Conservation (phyloP, 2,113 vertebrate genomes). For the Callaeas wilsoni region DNA sequence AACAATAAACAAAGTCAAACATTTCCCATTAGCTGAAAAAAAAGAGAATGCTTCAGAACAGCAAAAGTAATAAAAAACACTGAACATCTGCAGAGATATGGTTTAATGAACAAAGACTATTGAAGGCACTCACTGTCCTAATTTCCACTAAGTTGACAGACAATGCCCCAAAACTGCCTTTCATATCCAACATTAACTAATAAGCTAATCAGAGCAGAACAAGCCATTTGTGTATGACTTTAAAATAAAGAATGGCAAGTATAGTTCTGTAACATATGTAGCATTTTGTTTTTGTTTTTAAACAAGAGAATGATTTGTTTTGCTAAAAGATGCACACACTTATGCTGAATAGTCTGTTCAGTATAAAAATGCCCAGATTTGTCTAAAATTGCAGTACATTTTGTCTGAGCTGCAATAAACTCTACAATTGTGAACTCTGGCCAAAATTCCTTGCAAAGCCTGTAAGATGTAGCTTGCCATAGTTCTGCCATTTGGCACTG, state of each 20-base stretch:
- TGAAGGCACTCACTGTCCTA: constrained; percentile 74
- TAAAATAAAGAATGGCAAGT: constrained; percentile 55
- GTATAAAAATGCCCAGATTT: constrained; percentile 21
- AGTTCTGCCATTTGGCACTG: neutral
- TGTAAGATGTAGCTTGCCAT: neutral
- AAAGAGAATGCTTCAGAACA: constrained; percentile 44
- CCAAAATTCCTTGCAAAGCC: neutral
- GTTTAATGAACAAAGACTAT: constrained; percentile 78
- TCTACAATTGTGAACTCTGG: neutral
- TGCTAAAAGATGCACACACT: constrained; percentile 38
- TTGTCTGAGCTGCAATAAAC: constrained; percentile 5
- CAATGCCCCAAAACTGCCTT: constrained; percentile 74
- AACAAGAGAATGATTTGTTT: constrained; percentile 50
- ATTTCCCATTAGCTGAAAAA: constrained; percentile 51
- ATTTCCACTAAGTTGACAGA: constrained; percentile 77
- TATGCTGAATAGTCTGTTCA: constrained; percentile 51
- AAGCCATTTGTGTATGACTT: constrained; percentile 63
- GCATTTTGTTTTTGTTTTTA: constrained; percentile 40
- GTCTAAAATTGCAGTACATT: neutral
- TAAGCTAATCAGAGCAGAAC: constrained; percentile 81
- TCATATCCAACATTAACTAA: constrained; percentile 73
- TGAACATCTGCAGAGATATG: constrained; percentile 76
- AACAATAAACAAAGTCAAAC: neutral
- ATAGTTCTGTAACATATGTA: constrained; percentile 29
- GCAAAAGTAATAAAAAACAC: constrained; percentile 55